Base-by-base conservation (phyloP, 2,797 vertebrate genomes). In the Nyctibius grandis region DNA sequence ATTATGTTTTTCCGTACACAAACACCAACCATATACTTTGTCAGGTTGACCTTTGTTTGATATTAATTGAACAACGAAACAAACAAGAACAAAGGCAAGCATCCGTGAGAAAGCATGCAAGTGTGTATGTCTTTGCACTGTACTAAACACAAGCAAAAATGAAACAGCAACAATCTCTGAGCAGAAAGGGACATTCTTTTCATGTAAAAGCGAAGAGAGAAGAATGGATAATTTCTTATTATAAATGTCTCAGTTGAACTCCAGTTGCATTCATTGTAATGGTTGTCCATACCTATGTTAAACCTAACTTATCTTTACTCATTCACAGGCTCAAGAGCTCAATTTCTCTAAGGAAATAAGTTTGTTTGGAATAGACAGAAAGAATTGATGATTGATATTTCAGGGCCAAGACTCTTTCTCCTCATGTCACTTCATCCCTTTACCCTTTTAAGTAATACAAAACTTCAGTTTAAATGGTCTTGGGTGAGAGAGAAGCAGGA, bases 41-140 rank as follows among this genome's bases (percentile, higher is more conserved):
- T 95, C 96, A 95, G 67, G 79, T 75, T 96, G 96, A 96, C 96
- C 97, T 97, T 97, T 95, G 73, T 85, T 95, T 94, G 88, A 89
- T 95, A 95, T 93, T 96, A 94, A 96, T 94, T 94, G 91, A 93
- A 84, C 67, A 81, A 89, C 76, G 93, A 93, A 93, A 89, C 67
- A 88, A 86, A 68, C 45, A 91, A 75, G 89, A 93, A 93, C 69
- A 88, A 95, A 91, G 50, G 53, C 40, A 23, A 87, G 45, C 72
- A 91, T 94, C 80, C 3, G 1, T 81, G 61, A 88, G 60, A 68
- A 90, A 89, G 12, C 61, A 64, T 23, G 19, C 22, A 57, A 85
- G 18, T 29, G 4, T 75, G 20, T 33, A 34, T 45, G 17, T 54
- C 40, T 95, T 70, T 88, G 61, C 33, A 50, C 14, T 56, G 26